Evolutionary conservation across 2,113 vertebrate genomes (phyloP).

Genomic region (Poeciliopsis prolifica): DNA sequence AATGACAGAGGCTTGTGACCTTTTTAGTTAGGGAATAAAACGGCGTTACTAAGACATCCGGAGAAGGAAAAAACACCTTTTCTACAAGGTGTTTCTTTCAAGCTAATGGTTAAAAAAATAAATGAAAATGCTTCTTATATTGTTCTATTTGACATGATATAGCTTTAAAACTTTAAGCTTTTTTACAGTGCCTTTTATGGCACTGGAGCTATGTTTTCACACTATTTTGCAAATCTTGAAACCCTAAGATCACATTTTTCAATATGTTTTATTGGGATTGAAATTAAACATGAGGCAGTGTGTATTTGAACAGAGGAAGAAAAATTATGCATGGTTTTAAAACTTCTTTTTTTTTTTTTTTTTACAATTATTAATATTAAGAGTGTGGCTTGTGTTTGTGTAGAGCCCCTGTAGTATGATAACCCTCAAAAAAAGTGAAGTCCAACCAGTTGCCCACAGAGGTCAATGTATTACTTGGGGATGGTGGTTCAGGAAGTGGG

Average conservation of each 20-base stretch:
- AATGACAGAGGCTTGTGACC: constrained; percentile 78
- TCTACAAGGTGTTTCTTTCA: constrained; percentile 13
- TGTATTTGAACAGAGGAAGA: not conserved
- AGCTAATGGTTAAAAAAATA: constrained; percentile 12
- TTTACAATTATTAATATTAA: too few relatives aligned
- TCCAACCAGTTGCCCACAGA: too few relatives aligned
- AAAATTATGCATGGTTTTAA: not conserved
- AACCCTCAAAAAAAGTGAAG: too few relatives aligned
- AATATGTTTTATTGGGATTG: not conserved
- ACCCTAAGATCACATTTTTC: not conserved
- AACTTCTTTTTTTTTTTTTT: too few relatives aligned
- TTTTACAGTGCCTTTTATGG: not conserved
- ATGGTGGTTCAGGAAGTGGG: too few relatives aligned
- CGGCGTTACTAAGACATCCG: constrained; percentile 31
- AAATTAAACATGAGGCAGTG: not conserved
- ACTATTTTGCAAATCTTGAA: not conserved
- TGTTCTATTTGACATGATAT: not conserved
- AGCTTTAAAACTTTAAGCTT: not conserved
- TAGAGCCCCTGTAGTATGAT: too few relatives aligned
- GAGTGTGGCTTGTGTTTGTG: too few relatives aligned
- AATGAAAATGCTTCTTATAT: not conserved
- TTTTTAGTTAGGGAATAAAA: constrained; percentile 70
- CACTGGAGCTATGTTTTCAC: not conserved
- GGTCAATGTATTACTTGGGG: too few relatives aligned
- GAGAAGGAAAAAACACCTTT: constrained; percentile 12